Evolutionary conservation across 2,888 invertebrate species (phyloP).

Genomic region (Cephus pulcher): DNA sequence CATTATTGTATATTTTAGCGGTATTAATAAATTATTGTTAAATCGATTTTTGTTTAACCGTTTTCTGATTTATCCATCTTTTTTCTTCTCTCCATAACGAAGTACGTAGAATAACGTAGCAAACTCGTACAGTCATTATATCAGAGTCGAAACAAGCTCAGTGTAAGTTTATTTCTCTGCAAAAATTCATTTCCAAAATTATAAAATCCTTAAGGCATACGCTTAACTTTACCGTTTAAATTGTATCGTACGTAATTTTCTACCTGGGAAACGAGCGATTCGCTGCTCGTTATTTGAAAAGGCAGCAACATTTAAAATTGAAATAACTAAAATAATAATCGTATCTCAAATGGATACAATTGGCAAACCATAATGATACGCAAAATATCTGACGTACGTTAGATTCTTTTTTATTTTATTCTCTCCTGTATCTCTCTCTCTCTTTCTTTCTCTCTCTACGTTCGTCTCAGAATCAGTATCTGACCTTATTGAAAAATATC

Average conservation of each 20-base stretch:
- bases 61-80: not conserved
- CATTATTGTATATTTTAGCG: constrained; percentile 17
- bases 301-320: not conserved
- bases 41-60: constrained; percentile 4
- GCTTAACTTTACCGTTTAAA: not conserved
- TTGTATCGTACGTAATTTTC: not conserved
- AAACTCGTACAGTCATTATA: not conserved
- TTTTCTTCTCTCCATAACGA: not conserved
- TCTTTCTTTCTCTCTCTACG: not conserved
- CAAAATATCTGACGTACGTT: not conserved
- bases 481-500: not conserved
- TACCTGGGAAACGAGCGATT: not conserved
- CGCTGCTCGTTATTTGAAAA: not conserved
- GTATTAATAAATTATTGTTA: constrained; percentile 27
- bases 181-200: constrained; percentile 24
- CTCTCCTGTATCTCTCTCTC: not conserved
- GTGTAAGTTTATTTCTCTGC: constrained; percentile 40
- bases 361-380: not conserved
- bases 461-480: not conserved
- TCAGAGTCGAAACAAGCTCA: constrained; percentile 37
- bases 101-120: not conserved
- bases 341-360: not conserved
- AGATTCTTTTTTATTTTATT: not conserved
- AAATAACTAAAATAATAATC: not conserved
- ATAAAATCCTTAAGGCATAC: not conserved